Evolutionary conservation across 2,888 invertebrate species (phyloP).

Genomic region (Hylaea fasciaria): DNA sequence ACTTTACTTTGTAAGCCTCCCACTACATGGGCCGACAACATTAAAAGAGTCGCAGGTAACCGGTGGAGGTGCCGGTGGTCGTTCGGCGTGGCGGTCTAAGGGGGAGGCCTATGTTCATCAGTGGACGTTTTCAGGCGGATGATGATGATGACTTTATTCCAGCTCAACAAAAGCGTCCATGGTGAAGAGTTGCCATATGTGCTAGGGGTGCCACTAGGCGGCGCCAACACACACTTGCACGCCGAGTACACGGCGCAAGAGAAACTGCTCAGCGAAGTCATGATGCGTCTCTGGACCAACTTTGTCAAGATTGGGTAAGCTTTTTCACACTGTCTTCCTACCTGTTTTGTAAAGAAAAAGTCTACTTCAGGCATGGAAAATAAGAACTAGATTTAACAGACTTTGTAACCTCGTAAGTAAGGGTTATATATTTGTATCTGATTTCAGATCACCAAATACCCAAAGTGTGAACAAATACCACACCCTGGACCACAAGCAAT

Average conservation of each 20-base stretch:
- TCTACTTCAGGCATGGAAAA: too few relatives aligned
- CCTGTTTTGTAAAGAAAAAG: too few relatives aligned
- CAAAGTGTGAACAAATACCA: slow-evolving; percentile 87
- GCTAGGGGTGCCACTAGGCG: slow-evolving; percentile 93
- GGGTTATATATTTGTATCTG: not conserved
- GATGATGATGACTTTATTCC: slow-evolving; percentile 43
- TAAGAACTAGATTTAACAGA: too few relatives aligned
- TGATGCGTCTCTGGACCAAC: slow-evolving; percentile 96
- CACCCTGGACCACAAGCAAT: slow-evolving; percentile 87
- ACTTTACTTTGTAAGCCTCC: too few relatives aligned
- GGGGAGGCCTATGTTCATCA: too few relatives aligned
- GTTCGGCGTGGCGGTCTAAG: too few relatives aligned
- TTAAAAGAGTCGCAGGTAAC: too few relatives aligned
- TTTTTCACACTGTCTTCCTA: not conserved
- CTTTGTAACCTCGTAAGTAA: too few relatives aligned
- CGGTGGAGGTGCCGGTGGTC: too few relatives aligned
- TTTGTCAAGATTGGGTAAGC: slow-evolving; percentile 95
- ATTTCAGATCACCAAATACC: slow-evolving; percentile 89
- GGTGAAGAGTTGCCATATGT: slow-evolving; percentile 96
- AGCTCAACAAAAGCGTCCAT: slow-evolving; percentile 90
- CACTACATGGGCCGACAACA: too few relatives aligned
- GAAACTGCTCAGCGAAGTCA: slow-evolving; percentile 91
- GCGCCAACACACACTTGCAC: slow-evolving; percentile 88
- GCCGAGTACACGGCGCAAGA: slow-evolving; percentile 91
- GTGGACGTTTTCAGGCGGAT: too few relatives aligned